Evolutionary conservation across 2,797 vertebrate genomes (phyloP).

Genomic region (Lemur catta): DNA sequence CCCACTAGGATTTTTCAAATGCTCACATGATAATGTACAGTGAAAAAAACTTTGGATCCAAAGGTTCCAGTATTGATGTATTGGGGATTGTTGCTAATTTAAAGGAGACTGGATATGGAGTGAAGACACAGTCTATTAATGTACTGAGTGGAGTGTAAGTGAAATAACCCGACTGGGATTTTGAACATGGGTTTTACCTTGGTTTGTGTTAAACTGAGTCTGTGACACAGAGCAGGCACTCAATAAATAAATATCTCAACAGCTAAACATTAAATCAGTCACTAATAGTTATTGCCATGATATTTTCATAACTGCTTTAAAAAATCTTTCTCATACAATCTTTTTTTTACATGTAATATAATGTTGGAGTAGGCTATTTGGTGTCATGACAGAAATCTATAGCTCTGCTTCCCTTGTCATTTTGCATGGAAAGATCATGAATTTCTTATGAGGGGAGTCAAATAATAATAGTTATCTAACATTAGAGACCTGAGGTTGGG

Average conservation of each 20-base stretch:
- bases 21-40: constrained; percentile 93
- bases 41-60: constrained; percentile 88
- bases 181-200: neutral
- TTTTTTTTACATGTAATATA: neutral
- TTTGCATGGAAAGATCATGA: neutral
- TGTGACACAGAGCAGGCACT: neutral
- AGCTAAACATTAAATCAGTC: neutral
- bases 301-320: neutral
- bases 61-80: constrained; percentile 88
- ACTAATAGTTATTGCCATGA: neutral
- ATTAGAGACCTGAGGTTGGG: neutral
- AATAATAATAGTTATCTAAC: neutral
- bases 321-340: neutral
- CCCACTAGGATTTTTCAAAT: constrained; percentile 89
- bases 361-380: neutral
- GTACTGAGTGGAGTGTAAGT: constrained; percentile 95
- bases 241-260: neutral
- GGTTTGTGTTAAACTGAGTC: neutral
- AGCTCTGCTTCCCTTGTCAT: neutral
- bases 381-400: neutral
- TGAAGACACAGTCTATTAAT: constrained; percentile 91
- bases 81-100: constrained; percentile 90
- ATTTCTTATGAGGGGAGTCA: neutral
- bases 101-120: constrained; percentile 88
- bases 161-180: neutral